A percentile compares a stretch with the other conserved stretches of the same genome.
phyloP scores from a whole-genome alignment of 2,888 invertebrate genomes.

The Tortrix viridana region DNA sequence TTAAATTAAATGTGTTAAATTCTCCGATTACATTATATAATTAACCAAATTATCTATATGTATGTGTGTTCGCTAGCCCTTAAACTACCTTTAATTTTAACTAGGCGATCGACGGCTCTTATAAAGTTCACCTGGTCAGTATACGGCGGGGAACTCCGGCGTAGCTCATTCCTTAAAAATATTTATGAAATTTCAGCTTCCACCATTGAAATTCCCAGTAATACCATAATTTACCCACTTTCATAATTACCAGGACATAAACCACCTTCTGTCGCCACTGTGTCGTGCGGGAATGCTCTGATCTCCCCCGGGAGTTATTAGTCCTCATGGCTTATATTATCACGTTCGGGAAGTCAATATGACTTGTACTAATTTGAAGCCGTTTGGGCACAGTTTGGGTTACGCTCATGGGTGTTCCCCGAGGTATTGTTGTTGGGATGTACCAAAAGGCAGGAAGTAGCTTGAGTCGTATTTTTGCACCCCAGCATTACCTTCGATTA shows the following conservation, averaged over 20 bases:
- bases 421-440: neutral
- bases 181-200: neutral
- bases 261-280: slow-evolving; percentile 17
- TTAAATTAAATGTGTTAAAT: too few relatives aligned
- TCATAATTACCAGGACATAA: slow-evolving; percentile 12
- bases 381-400: slow-evolving; percentile 20
- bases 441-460: too few relatives aligned
- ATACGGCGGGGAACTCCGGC: too few relatives aligned
- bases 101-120: too few relatives aligned
- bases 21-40: too few relatives aligned
- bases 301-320: slow-evolving; percentile 23
- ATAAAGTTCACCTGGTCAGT: too few relatives aligned
- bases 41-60: too few relatives aligned
- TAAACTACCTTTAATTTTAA: too few relatives aligned
- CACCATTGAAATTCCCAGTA: neutral
- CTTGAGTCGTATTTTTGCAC: too few relatives aligned
- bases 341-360: slow-evolving; percentile 28
- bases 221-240: neutral
- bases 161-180: too few relatives aligned
- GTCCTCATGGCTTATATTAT: slow-evolving; percentile 6
- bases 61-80: too few relatives aligned
- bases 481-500: too few relatives aligned
- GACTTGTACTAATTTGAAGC: slow-evolving; percentile 29
- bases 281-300: slow-evolving; percentile 22
- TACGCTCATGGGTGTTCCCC: slow-evolving; percentile 9